These are phyloP conservation scores for Trogon surrucura DNA, from an alignment of 2,113 vertebrate species.

Conservation along the genomic window DNA sequence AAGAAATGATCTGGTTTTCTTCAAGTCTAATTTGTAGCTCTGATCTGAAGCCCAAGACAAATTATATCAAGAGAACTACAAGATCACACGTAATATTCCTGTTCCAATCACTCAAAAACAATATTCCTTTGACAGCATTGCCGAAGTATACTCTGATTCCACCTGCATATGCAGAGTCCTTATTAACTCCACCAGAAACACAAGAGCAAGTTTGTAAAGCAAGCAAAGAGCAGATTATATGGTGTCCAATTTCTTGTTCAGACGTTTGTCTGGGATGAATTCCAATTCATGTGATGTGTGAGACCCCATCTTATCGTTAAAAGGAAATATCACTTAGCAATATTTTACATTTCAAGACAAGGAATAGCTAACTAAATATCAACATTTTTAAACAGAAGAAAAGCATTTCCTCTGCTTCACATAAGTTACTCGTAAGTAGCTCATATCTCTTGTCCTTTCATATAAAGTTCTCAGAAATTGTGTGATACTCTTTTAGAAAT, in stretches of 20 bases:
- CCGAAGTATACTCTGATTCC: not conserved
- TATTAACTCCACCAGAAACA: conserved; percentile 9
- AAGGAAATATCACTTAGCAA: conserved; percentile 35
- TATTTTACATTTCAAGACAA: conserved; percentile 36
- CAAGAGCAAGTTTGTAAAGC: not conserved
- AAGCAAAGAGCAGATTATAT: not conserved
- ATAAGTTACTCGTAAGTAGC: not conserved
- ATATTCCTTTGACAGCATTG: not conserved
- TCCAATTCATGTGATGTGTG: not conserved
- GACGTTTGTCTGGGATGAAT: conserved; percentile 37
- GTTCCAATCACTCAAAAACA: not conserved
- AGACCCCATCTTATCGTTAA: not conserved
- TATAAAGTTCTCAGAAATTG: not conserved
- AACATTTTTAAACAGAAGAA: conserved; percentile 14
- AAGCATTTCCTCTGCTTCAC: conserved; percentile 7
- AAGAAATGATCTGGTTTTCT: not conserved
- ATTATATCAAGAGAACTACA: not conserved
- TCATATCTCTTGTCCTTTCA: not conserved
- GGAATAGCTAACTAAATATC: not conserved
- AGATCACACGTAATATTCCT: not conserved
- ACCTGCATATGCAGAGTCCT: not conserved
- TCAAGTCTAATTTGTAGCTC: not conserved
- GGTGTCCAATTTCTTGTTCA: conserved; percentile 12
- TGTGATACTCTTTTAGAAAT: not conserved
- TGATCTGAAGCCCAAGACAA: not conserved